These are phyloP conservation scores for Musca domestica DNA, from an alignment of 1,140 invertebrate genomes.

Conservation along the genomic window DNA sequence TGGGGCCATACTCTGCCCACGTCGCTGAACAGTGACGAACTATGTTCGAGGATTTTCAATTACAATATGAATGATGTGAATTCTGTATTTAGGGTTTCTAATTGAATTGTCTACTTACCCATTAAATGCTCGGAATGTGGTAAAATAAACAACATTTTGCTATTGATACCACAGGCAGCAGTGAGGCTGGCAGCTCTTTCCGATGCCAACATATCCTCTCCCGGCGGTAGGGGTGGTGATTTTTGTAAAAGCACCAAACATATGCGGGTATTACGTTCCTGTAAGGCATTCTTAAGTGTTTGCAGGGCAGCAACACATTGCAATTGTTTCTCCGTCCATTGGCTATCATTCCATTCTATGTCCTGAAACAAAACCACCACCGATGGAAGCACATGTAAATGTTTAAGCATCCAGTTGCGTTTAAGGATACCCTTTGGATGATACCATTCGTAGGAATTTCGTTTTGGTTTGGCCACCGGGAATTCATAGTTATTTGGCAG, in stretches of 20 bases:
- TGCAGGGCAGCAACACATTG: conserved; percentile 91
- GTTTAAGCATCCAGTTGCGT: conserved; percentile 93
- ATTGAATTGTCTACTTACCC: conserved; percentile 52
- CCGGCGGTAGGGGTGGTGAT: conserved; percentile 70
- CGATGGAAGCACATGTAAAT: conserved; percentile 85
- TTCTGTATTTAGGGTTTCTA: too few relatives aligned
- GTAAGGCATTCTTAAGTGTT: conserved; percentile 63
- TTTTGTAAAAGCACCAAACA: conserved; percentile 88
- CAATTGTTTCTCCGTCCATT: conserved; percentile 91
- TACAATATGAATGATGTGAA: too few relatives aligned
- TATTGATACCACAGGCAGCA: conserved; percentile 84
- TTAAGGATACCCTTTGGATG: conserved; percentile 95
- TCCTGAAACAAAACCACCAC: conserved; percentile 94
- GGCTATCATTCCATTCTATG: conserved; percentile 92
- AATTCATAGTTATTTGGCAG: conserved; percentile 78
- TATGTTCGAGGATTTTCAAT: too few relatives aligned
- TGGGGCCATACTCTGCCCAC: too few relatives aligned
- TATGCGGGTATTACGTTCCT: conserved; percentile 82
- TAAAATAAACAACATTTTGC: conserved; percentile 88
- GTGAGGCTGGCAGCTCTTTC: conserved; percentile 88
- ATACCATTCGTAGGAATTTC: conserved; percentile 92
- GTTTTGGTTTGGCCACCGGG: conserved; percentile 85
- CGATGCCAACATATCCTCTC: conserved; percentile 81
- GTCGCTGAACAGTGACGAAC: too few relatives aligned
- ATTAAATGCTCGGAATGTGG: conserved; percentile 86